Evolutionary conservation across 2,888 invertebrate species (phyloP), one percentile per base, ranked within the genome.

Genomic region (Stegana nigrithorax): DNA sequence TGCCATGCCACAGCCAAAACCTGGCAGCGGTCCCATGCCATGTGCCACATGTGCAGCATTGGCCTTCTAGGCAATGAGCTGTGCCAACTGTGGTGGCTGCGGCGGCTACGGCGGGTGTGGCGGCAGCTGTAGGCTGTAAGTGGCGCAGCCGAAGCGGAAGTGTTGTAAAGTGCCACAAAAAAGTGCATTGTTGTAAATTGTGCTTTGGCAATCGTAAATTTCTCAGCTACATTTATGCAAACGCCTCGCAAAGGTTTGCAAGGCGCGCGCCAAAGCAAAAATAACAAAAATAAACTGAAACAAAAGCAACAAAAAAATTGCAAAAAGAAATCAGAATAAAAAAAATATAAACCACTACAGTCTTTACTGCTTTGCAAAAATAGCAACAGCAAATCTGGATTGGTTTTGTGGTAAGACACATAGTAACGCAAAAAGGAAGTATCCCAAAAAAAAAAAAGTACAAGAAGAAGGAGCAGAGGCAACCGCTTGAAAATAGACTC

Each of bases 151-250:
- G n/a, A n/a, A 47, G 14, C 47, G 47, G n/a, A 55, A 55, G 53
- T 55, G 53, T 55, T 55, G 32, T 55, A 36, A 55, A 36, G 32
- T 23, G 36, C 32, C 53, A 21, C 29, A 23, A n/a, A 47, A 61
- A 61, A 56, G 17, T 60, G 73, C 71, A 69, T 69, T 67, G 73
- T 69, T 73, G 79, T 75, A 80, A 73, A 77, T 78, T 77, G 68
- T 55, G 66, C 66, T 67, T 64, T 51, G 67, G 51, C 69, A 67
- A 69, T 79, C 73, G 77, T 75, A 78, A 78, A 78, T 80, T 80
- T 60, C n/a, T 66, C 71, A 66, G 66, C 70, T 69, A 67, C 74
- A 78, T 78, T 80, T 77, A 78, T 80, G 80, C 73, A 80, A 67
- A 68, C 66, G 66, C 62, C 25, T 44, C 36, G 21, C 26, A 51